Conservation (phyloP, 30 jellyfish, hydroid and myxozoan genomes). For the Cassiopea xamachana region DNA sequence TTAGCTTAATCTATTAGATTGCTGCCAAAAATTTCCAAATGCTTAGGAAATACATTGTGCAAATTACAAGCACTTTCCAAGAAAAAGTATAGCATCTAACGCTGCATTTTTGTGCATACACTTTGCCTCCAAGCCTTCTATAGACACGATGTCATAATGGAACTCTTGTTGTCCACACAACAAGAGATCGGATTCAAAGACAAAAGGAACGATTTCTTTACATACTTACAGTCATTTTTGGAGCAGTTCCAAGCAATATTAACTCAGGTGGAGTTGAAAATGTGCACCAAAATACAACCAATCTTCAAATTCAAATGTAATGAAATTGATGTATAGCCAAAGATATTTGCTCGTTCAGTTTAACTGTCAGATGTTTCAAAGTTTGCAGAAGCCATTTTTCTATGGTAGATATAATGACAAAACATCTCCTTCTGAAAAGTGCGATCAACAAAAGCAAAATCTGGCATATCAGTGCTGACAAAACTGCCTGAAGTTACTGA, state of each 20-base stretch:
- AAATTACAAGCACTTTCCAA: background rate
- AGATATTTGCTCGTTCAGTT: no score
- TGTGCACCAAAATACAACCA: no score
- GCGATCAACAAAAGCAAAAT: background rate
- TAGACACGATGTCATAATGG: background rate
- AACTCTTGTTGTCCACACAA: no score
- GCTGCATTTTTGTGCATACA: background rate
- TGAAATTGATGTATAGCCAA: no score
- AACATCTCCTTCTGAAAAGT: background rate
- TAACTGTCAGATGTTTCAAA: no score
- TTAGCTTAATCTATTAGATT: no score
- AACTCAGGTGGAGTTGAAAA: no score
- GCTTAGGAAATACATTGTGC: background rate
- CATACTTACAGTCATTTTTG: background rate
- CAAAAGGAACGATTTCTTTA: background rate
- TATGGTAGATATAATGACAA: background rate
- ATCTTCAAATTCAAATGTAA: no score
- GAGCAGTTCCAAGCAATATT: background rate
- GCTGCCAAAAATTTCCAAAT: no score
- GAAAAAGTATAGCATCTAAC: background rate
- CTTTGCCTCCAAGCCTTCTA: background rate
- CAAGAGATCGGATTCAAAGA: no score
- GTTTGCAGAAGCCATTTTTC: no score
- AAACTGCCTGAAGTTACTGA: background rate
- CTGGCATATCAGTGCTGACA: background rate